Base-by-base conservation (phyloP, 2,888 invertebrate species). In the Alitta virens region DNA sequence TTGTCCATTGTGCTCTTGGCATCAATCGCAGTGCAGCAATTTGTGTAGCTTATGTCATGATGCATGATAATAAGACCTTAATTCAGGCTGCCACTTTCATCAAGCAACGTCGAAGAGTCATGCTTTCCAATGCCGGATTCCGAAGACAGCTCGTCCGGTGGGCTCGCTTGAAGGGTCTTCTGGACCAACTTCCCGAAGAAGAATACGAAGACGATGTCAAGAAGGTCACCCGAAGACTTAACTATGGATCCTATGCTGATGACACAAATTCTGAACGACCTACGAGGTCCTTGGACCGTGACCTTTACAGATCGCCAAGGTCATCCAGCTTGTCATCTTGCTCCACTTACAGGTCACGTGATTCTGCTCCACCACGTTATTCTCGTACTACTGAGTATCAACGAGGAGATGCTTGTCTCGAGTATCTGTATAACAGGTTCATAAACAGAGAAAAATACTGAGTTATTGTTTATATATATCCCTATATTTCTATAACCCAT, bases 1-100 rank as follows among this genome's bases (percentile, higher is more conserved):
- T 71, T 24, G 71, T 71, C 21, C 71, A 71, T 62, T 71, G 71
- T 51, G 68, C 68, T 25, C 60, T 70, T 55, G 71, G 71, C 40
- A 63, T 71, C 53, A 71, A 71, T 63, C 63, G 71, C 14, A 67
- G 67, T 46, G 69, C 61, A 9, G 67, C 68, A 16, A 62, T 64
- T 5, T 67, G 68, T 51, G 55, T 67, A 26, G 71, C 56, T 23
- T 71, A 71, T 62, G 42, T 70, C 24, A 65, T 71, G 64, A 23
- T 40, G 1, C 56, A 63, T 33, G 18, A 54, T 21, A 51, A 33
- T n/a, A 54, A 56, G 61, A 46, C 64, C 14, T 58, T 71, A 21
- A 46, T 71, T 7, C 33, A 63, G 51, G 62, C 69, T 27, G 56
- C 62, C 14, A 53, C 26, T 12, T 23, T 60, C 33, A 42, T 71